Evolutionary conservation across 2,888 invertebrate genomes (phyloP), one percentile per base, ranked within the genome.

Genomic region (Rotaria macrura): DNA sequence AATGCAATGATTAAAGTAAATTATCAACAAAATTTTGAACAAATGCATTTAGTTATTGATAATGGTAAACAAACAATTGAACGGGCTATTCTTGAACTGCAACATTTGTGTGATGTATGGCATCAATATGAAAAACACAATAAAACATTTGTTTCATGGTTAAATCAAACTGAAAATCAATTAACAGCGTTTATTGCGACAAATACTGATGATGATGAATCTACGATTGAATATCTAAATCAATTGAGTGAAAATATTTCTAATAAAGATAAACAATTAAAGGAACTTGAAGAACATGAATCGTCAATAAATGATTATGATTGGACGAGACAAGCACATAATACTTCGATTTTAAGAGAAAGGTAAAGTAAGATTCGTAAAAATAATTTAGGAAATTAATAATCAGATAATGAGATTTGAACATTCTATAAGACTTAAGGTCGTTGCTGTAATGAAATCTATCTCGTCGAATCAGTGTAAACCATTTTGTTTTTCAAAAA

Each of bases 11-110:
- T 79, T n/a, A 40, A 79, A 79, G 12, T 79, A 43, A 38, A 79
- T 43, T 79, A 79, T 79, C 79, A 43, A n/a, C 79, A 79, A 43
- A 79, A 40, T 79, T 79, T 79, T 43, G 43, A 79, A 43, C 79
- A 79, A 43, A 79, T 79, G 79, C 20, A 79, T 79, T 43, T 43
- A n/a, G 79, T 79, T 43, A 79, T 79, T 43, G 79, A 43, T 38
- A 79, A 40, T 43, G 79, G 43, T 43, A 40, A 43, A 79, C 79
- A 43, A 43, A 79, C 79, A n/a, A 79, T 79, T 43, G 43, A 79
- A 40, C 43, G 43, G 9, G 79, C 79, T 20, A 79, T 40, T 79
- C 12, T 79, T n/a, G 43, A 79, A 43, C 7, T 79, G n/a, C 43
- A 79, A 25, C 43, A 79, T 79, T 25, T 79, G 25, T 79, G 79